Evolutionary conservation across 2,888 invertebrate species (phyloP), one percentile per base, ranked within the genome.

Genomic region (Lepidochitona cinerea): DNA sequence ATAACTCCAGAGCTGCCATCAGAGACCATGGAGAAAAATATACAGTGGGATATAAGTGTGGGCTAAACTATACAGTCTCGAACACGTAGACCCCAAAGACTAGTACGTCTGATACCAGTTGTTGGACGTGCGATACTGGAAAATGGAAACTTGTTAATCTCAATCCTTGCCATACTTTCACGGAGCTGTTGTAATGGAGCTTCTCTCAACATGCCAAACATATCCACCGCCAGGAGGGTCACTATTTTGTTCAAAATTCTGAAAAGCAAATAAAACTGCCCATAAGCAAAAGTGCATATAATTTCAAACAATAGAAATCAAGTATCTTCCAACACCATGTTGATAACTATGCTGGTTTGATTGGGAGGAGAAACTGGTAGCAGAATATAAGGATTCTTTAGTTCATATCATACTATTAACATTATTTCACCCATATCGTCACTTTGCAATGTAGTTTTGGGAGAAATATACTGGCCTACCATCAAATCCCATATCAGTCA

Each of bases 121-220:
- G 97, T 97, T 0, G 97, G 97, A 23, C 91, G 83, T 0, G 97
- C 96, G 18, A 97, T 94, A 0, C 96, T 95, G 85, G 97, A 97
- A 89, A 95, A 95, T 76, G 93, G 93, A 18, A 96, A 92, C 52
- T 83, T 82, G 90, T 96, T 96, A 66, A 96, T 92, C 84, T 93
- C 92, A 70, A 95, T 93, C 74, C 91, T 90, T 1, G 93, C 92
- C 83, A 95, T 92, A 74, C 91, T 92, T 23, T 92, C 91, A 79
- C 92, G 92, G 32, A 94, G 89, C 65, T 91, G 89, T 81, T 92
- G 90, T 72, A 94, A 83, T 32, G 93, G 92, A 0, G 91, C 88
- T 0, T 93, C 91, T 41, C 94, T 94, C 69, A 96, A 92, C 90
- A 95, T 93, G 12, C 96, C 96, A 92, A 96, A 96, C 75, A 96